These are phyloP conservation scores for Synergus itoensis DNA, from an alignment of 2,888 invertebrate genomes.

Conservation along the genomic window DNA sequence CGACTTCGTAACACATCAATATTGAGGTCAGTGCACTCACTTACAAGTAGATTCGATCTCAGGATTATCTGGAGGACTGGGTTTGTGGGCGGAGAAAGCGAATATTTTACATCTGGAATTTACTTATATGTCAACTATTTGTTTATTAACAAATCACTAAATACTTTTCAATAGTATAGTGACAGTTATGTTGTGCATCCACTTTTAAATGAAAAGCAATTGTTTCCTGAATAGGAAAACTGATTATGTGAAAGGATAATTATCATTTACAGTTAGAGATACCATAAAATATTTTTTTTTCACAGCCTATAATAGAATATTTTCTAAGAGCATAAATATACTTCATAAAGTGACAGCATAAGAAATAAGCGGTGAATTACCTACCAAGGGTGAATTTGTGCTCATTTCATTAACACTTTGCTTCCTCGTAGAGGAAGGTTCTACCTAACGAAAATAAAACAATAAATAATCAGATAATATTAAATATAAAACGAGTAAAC, in stretches of 20 bases:
- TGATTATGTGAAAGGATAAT: background rate
- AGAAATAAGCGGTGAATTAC: too few species aligned
- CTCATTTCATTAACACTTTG: too few species aligned
- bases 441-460: too few species aligned
- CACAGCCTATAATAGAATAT: background rate
- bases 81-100: conserved; percentile 26
- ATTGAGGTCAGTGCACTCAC: background rate
- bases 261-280: background rate
- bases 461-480: too few species aligned
- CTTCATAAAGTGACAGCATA: too few species aligned
- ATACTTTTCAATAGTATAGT: background rate
- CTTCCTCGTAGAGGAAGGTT: too few species aligned
- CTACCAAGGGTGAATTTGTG: too few species aligned
- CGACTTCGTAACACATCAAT: conserved; percentile 7
- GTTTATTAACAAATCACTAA: background rate
- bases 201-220: too few species aligned
- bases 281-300: background rate
- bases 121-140: background rate
- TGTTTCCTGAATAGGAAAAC: too few species aligned
- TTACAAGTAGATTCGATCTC: conserved; percentile 24
- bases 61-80: conserved; percentile 3
- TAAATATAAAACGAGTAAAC: too few species aligned
- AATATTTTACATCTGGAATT: background rate
- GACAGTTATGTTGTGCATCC: too few species aligned
- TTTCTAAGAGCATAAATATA: background rate